Conservation (phyloP, 2,797 vertebrate species). For the Eleutherodactylus coqui region DNA sequence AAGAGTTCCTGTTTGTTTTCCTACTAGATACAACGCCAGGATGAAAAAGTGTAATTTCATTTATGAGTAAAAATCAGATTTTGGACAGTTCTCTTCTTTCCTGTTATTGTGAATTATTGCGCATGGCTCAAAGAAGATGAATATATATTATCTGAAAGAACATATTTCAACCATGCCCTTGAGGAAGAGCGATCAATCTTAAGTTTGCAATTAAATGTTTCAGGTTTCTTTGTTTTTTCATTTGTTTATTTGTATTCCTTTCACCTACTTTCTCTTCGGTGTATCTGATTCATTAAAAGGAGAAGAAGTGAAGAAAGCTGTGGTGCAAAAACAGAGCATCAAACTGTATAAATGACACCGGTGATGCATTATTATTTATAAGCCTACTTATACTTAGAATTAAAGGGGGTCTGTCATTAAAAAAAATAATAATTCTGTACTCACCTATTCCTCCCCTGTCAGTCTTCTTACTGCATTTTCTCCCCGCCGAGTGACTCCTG, state of each 20-base stretch:
- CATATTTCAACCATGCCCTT: slow-evolving; percentile 4
- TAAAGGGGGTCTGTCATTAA: too few relatives aligned
- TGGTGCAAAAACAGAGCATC: not conserved
- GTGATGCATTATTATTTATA: not conserved
- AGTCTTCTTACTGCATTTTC: too few relatives aligned
- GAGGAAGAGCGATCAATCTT: not conserved
- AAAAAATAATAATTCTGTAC: too few relatives aligned
- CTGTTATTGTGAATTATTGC: slow-evolving; percentile 23
- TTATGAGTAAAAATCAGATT: slow-evolving; percentile 33
- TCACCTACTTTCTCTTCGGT: not conserved
- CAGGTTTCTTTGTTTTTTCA: not conserved
- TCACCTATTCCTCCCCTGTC: too few relatives aligned
- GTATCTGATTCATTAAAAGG: not conserved
- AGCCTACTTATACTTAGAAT: not conserved
- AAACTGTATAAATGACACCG: not conserved
- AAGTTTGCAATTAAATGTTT: slow-evolving; percentile 17
- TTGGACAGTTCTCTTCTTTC: slow-evolving; percentile 35
- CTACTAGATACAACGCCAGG: slow-evolving; percentile 62
- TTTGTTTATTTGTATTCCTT: not conserved
- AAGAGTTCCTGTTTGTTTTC: slow-evolving; percentile 70
- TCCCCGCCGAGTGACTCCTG: too few relatives aligned
- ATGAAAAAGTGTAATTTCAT: slow-evolving; percentile 29
- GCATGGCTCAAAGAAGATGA: not conserved
- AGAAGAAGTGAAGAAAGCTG: not conserved
- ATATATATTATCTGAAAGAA: slow-evolving; percentile 23